These are phyloP conservation scores for Drosophila mettleri DNA, from an alignment of 2,888 invertebrate genomes.

Conservation along the genomic window DNA sequence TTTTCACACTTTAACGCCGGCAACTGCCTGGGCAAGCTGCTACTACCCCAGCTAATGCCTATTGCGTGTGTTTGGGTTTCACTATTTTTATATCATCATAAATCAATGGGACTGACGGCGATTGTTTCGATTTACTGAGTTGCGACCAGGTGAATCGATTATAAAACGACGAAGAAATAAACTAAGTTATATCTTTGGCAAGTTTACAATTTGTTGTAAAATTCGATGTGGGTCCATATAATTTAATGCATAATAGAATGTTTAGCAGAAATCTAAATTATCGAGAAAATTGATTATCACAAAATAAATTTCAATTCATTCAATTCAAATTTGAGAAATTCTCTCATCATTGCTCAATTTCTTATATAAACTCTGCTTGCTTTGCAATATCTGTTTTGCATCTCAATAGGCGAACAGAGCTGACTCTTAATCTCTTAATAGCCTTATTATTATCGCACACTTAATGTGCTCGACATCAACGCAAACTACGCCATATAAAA, in stretches of 20 bases:
- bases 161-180: not conserved
- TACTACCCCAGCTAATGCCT: slow-evolving; percentile 16
- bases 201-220: not conserved
- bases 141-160: slow-evolving; percentile 27
- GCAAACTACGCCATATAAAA: slow-evolving; percentile 30
- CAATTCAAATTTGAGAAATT: no score
- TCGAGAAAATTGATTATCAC: no score
- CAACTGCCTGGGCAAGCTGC: slow-evolving; percentile 30
- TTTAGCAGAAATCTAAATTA: not conserved
- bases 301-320: no score
- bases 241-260: not conserved
- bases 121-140: slow-evolving; percentile 40
- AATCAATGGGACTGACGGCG: slow-evolving; percentile 66
- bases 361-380: not conserved
- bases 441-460: not conserved
- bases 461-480: slow-evolving; percentile 18
- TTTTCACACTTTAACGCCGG: slow-evolving; percentile 73
- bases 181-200: not conserved
- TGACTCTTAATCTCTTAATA: slow-evolving; percentile 2
- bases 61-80: slow-evolving; percentile 39
- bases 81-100: slow-evolving; percentile 65
- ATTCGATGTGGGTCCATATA: not conserved
- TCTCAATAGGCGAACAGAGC: not conserved
- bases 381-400: not conserved
- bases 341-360: no score